Evolutionary conservation across 2,888 invertebrate species (phyloP).

Genomic region (Rhorus exstirpatorius): DNA sequence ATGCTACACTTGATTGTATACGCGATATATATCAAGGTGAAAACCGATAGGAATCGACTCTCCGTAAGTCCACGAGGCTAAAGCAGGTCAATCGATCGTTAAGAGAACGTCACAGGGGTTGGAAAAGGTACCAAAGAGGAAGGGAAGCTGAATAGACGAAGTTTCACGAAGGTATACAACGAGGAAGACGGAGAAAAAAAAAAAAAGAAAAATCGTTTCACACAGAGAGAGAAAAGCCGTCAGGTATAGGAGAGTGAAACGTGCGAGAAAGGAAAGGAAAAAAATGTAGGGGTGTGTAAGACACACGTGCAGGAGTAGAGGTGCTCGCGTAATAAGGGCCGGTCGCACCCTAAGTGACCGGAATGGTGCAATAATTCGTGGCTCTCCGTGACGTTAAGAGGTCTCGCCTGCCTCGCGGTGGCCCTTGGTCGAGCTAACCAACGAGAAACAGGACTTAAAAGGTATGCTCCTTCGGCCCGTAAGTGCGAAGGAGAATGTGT

Average conservation of each 20-base stretch:
- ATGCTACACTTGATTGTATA: slow-evolving; percentile 21
- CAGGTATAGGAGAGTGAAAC: slow-evolving; percentile 14
- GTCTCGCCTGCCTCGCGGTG: slow-evolving; percentile 75
- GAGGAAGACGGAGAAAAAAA: slow-evolving; percentile 15
- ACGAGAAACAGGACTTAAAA: slow-evolving; percentile 67
- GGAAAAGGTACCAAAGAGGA: slow-evolving; percentile 27
- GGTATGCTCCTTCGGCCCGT: slow-evolving; percentile 49
- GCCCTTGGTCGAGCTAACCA: slow-evolving; percentile 73
- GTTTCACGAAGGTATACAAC: slow-evolving; percentile 16
- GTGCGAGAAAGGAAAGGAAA: slow-evolving; percentile 14
- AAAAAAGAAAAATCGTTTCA: slow-evolving; percentile 28
- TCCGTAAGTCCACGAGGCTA: slow-evolving; percentile 31
- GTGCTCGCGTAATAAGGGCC: slow-evolving; percentile 82
- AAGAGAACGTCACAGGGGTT: slow-evolving; percentile 27
- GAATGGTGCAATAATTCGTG: slow-evolving; percentile 85
- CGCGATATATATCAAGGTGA: slow-evolving; percentile 19
- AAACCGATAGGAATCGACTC: slow-evolving; percentile 40
- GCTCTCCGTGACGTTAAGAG: slow-evolving; percentile 85
- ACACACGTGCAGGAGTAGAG: slow-evolving; percentile 63
- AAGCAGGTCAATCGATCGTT: slow-evolving; percentile 68
- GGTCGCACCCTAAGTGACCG: slow-evolving; percentile 85
- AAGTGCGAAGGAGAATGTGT: slow-evolving; percentile 44
- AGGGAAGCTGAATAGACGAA: slow-evolving; percentile 16
- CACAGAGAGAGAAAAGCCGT: not conserved
- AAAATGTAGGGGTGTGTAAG: slow-evolving; percentile 24